Evolutionary conservation across 2,888 invertebrate genomes (phyloP), one percentile per base, ranked within the genome.

Genomic region (Lysandra bellargus): DNA sequence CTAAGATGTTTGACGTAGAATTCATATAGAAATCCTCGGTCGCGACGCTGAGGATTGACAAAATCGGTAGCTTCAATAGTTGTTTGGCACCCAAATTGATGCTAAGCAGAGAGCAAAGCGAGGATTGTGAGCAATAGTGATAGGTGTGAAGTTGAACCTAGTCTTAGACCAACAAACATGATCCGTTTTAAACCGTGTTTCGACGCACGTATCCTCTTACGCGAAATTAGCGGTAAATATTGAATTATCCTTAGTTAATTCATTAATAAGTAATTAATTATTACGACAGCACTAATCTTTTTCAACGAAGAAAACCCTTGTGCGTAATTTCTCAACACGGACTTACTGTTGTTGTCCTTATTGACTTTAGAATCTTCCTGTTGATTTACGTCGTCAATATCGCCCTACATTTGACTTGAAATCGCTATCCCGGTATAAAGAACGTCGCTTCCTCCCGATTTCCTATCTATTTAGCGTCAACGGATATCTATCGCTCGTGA

Each of bases 41-140:
- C 87, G 88, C 87, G 87, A 87, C 86, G 85, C 84, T 86, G 86
- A 86, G 89, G 88, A 91, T 91, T 90, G 91, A 88, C 90, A 90
- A 88, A 89, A 90, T 85, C 88, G 88, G 89, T 88, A 88, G 89
- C 88, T 85, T 84, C 82, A 82, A 84, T 85, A 86, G 86, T 86
- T 85, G 76, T 76, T 76, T 53, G 84, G 84, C 85, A 84, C 84
- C 84, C 85, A 89, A 92, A 92, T 89, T 89, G 85, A 88, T 85
- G 90, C 86, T 90, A 90, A 91, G 83, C 82, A 83, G 80, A 88
- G 85, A 86, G 87, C 88, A 87, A 88, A 87, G 89, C 85, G 86
- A 88, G 87, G 80, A 83, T 82, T 85, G 84, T 85, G 86, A 80
- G 85, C 81, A 87, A 87, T 79, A 79, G 79, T 78, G 79, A 79